phyloP scores from a whole-genome alignment of 1,140 invertebrate species.

The Teleopsis dalmanni region DNA sequence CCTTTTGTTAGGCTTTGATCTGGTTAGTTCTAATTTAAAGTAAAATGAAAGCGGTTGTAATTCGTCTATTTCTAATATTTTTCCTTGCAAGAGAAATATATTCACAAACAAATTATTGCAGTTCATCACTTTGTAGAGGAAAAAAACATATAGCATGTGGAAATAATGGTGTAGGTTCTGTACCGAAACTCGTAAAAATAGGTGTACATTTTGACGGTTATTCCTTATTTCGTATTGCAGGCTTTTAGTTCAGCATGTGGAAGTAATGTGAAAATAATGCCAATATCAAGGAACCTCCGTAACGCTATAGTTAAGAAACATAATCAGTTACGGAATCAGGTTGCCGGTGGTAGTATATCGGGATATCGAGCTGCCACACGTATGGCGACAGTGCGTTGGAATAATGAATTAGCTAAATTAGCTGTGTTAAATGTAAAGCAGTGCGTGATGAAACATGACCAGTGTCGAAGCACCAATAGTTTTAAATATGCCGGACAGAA shows the following conservation, averaged over 20 bases:
- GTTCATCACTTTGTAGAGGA: neutral
- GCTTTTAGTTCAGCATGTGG: neutral
- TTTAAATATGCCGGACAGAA: too few relatives aligned
- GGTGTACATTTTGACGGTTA: too few relatives aligned
- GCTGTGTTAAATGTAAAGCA: slow-evolving; percentile 21
- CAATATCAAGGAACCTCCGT: neutral
- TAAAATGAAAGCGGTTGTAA: too few relatives aligned
- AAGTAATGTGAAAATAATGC: slow-evolving; percentile 1
- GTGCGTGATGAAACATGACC: slow-evolving; percentile 17
- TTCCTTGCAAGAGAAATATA: too few relatives aligned
- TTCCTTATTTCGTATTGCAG: neutral
- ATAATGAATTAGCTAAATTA: slow-evolving; percentile 21
- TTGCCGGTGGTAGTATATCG: slow-evolving; percentile 9
- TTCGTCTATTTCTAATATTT: too few relatives aligned
- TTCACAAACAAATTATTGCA: slow-evolving; percentile 7
- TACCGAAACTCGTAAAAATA: neutral
- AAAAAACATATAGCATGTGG: slow-evolving; percentile 7
- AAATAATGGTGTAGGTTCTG: slow-evolving; percentile 5
- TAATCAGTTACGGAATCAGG: slow-evolving; percentile 12
- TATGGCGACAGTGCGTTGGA: slow-evolving; percentile 26
- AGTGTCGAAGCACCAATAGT: slow-evolving; percentile 19
- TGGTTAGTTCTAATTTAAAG: too few relatives aligned
- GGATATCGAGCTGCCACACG: slow-evolving; percentile 13
- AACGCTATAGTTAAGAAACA: slow-evolving; percentile 3
- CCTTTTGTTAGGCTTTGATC: too few relatives aligned